Conservation (phyloP, 1,140 invertebrate genomes). For the Drosophila lowei region DNA sequence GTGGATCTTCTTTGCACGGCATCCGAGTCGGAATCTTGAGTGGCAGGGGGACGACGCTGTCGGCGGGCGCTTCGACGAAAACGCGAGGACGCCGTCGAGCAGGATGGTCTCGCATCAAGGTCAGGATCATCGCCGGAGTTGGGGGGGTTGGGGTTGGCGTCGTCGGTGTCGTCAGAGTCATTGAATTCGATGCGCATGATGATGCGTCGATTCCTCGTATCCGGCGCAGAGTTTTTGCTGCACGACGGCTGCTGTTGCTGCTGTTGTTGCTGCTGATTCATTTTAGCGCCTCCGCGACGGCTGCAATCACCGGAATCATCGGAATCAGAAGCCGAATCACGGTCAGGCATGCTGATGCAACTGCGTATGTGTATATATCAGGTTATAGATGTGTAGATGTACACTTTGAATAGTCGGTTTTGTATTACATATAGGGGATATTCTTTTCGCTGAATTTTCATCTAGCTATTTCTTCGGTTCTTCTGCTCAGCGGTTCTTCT, state of each 20-base stretch:
- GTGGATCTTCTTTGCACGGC: slow-evolving; percentile 33
- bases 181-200: slow-evolving; percentile 82
- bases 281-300: slow-evolving; percentile 32
- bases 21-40: slow-evolving; percentile 63
- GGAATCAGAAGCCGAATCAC: slow-evolving; percentile 41
- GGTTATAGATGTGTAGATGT: slow-evolving; percentile 38
- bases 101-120: slow-evolving; percentile 41
- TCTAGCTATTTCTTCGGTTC: slow-evolving; percentile 1
- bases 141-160: slow-evolving; percentile 28
- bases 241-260: slow-evolving; percentile 41
- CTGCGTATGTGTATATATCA: slow-evolving; percentile 50
- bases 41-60: background rate
- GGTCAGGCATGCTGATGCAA: slow-evolving; percentile 78
- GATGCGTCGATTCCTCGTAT: slow-evolving; percentile 71
- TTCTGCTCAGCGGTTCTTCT: slow-evolving; percentile 14
- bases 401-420: slow-evolving; percentile 31
- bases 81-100: slow-evolving; percentile 25
- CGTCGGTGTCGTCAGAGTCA: slow-evolving; percentile 66
- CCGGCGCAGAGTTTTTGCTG: slow-evolving; percentile 39
- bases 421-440: slow-evolving; percentile 49
- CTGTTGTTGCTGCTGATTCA: slow-evolving; percentile 53
- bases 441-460: slow-evolving; percentile 35
- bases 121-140: slow-evolving; percentile 37
- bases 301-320: slow-evolving; percentile 40
- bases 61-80: slow-evolving; percentile 13